A percentile compares a stretch with the other conserved stretches of the same genome.
These are phyloP conservation scores for Protonemura montana DNA, from an alignment of 2,888 invertebrate genomes.

Conservation along the genomic window DNA sequence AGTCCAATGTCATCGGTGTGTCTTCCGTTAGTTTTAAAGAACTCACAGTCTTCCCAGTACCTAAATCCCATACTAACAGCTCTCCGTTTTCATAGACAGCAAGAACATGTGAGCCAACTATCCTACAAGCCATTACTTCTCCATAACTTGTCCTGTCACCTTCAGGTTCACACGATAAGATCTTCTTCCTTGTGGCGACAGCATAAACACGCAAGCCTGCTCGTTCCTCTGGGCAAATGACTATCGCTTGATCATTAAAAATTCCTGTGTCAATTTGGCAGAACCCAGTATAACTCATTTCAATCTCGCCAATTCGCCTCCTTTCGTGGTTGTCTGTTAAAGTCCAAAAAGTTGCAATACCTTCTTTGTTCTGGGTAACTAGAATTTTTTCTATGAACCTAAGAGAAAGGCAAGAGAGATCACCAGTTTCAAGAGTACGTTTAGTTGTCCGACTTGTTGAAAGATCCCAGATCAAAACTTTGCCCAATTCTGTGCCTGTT, in stretches of 20 bases:
- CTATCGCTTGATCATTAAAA: conserved; percentile 63
- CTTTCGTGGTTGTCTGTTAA: conserved; percentile 64
- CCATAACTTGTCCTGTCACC: conserved; percentile 62
- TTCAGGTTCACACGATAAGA: conserved; percentile 60
- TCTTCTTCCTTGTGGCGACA: conserved; percentile 57
- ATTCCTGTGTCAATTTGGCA: conserved; percentile 58
- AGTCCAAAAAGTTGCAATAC: conserved; percentile 72
- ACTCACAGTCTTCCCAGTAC: conserved; percentile 66
- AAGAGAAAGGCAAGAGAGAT: conserved; percentile 66
- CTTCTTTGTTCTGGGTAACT: conserved; percentile 79
- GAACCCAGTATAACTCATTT: conserved; percentile 73
- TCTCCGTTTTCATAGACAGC: conserved; percentile 79
- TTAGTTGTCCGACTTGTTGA: background rate
- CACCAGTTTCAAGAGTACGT: background rate
- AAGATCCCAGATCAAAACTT: background rate
- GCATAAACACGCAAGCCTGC: conserved; percentile 62
- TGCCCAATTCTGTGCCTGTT: conserved; percentile 7
- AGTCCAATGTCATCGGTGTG: conserved; percentile 73
- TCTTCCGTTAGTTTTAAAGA: conserved; percentile 65
- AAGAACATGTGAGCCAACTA: conserved; percentile 65
- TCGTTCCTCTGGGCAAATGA: conserved; percentile 59
- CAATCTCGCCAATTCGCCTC: conserved; percentile 63
- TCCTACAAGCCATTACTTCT: conserved; percentile 71
- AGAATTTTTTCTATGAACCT: conserved; percentile 68
- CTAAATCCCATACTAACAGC: conserved; percentile 75